Percentiles rank a stretch among this genome's conserved stretches.
Evolutionary conservation across 2,888 invertebrate species (phyloP).

Genomic region (Nebria salina): DNA sequence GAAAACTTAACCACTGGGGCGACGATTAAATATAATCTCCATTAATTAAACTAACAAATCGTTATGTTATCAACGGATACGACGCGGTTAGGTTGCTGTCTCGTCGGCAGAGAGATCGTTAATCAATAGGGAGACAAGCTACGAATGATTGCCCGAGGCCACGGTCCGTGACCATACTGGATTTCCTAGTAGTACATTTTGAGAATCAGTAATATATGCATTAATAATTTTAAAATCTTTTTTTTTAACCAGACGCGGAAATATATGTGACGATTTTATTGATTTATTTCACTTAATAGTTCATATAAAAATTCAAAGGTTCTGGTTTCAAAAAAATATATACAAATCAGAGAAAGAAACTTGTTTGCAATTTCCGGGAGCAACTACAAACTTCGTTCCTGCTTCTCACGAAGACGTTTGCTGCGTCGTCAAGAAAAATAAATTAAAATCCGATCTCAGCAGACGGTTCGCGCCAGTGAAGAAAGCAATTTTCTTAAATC

Average conservation of each 20-base stretch:
- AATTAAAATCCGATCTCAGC: slow-evolving; percentile 37
- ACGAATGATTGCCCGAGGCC: not conserved
- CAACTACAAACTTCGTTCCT: slow-evolving; percentile 37
- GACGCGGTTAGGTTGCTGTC: slow-evolving; percentile 31
- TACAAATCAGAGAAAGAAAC: slow-evolving; percentile 38
- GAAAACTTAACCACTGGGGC: not conserved
- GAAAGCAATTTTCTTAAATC: slow-evolving; percentile 47
- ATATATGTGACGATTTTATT: not conserved
- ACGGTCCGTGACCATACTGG: not conserved
- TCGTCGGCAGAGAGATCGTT: slow-evolving; percentile 32
- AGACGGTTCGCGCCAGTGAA: slow-evolving; percentile 44
- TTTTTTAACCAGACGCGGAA: not conserved
- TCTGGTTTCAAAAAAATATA: slow-evolving; percentile 26
- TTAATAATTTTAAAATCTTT: too few relatives aligned
- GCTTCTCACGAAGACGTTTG: slow-evolving; percentile 22
- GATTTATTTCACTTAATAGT: not conserved
- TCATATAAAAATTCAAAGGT: not conserved
- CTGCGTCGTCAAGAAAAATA: slow-evolving; percentile 37
- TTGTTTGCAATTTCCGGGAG: slow-evolving; percentile 40
- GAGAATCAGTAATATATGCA: not conserved
- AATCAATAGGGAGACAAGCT: slow-evolving; percentile 35
- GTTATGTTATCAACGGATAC: slow-evolving; percentile 40
- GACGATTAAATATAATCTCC: slow-evolving; percentile 47
- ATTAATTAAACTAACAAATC: slow-evolving; percentile 48
- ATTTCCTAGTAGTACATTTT: not conserved